phyloP scores from a whole-genome alignment of 2,797 vertebrate genomes.

The Harpagifer antarcticus region DNA sequence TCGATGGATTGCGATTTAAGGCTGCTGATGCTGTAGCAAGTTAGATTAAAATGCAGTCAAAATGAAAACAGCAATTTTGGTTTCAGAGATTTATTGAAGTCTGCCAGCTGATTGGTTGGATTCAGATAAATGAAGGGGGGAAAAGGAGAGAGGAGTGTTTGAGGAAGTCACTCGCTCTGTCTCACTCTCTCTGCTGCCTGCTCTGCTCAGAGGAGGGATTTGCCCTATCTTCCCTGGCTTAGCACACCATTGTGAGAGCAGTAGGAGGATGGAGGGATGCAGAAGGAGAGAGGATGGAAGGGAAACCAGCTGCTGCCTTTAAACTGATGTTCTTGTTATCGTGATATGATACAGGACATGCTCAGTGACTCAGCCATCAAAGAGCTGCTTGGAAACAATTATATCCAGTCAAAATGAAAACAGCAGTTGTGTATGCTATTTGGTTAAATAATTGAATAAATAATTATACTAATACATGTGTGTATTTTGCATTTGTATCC shows the following conservation, averaged over 20 bases:
- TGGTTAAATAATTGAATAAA: no score
- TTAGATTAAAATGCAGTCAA: no score
- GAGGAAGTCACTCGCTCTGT: constrained; percentile 36
- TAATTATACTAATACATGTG: no score
- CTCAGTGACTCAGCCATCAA: constrained; percentile 81
- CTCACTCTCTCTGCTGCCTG: constrained; percentile 58
- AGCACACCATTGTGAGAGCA: constrained; percentile 81
- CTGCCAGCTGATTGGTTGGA: constrained; percentile 59
- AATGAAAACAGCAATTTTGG: no score
- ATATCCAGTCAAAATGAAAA: constrained; percentile 17
- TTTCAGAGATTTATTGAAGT: constrained; percentile 19
- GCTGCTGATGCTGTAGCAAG: no score
- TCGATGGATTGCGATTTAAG: no score
- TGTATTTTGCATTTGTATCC: no score
- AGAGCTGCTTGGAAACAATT: constrained; percentile 74
- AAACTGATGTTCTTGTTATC: constrained; percentile 80
- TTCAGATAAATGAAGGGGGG: constrained; percentile 47
- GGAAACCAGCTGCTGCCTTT: constrained; percentile 78
- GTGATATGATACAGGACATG: constrained; percentile 78
- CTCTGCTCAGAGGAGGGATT: constrained; percentile 81
- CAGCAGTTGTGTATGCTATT: no score
- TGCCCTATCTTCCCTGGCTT: constrained; percentile 82
- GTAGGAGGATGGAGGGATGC: constrained; percentile 80
- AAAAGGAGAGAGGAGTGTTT: constrained; percentile 59
- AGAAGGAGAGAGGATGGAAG: constrained; percentile 75